phyloP scores from a whole-genome alignment of 2,888 invertebrate genomes.

The Chrysolina haemoptera region DNA sequence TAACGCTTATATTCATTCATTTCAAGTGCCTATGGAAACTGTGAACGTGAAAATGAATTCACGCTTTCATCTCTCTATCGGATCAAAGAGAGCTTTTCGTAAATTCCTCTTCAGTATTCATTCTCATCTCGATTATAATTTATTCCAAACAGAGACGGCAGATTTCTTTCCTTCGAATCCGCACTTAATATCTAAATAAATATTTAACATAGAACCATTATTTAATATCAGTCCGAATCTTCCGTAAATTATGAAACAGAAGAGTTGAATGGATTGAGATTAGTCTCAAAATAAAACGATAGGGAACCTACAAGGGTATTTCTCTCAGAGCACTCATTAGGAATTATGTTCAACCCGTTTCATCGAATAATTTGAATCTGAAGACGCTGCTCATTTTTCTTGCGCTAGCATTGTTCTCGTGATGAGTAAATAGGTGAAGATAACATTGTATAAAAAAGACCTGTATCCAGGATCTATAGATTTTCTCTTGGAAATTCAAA shows the following conservation, averaged over 20 bases:
- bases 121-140: slow-evolving; percentile 18
- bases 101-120: slow-evolving; percentile 9
- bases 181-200: background rate
- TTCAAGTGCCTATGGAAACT: slow-evolving; percentile 17
- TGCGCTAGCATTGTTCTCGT: too few relatives aligned
- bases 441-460: too few relatives aligned
- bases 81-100: slow-evolving; percentile 10
- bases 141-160: slow-evolving; percentile 5
- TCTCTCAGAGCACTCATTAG: too few relatives aligned
- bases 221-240: background rate
- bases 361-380: too few relatives aligned
- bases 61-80: slow-evolving; percentile 1
- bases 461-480: too few relatives aligned
- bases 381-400: too few relatives aligned
- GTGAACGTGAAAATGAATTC: slow-evolving; percentile 20
- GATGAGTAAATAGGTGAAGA: too few relatives aligned
- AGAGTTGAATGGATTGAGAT: background rate
- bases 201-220: background rate
- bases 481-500: too few relatives aligned
- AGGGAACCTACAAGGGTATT: too few relatives aligned
- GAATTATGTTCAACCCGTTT: too few relatives aligned
- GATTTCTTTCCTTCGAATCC: background rate
- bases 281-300: background rate
- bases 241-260: background rate
- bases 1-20: slow-evolving; percentile 9